Base-by-base conservation (phyloP, 2,797 vertebrate species). In the Coccyzus lansbergi region DNA sequence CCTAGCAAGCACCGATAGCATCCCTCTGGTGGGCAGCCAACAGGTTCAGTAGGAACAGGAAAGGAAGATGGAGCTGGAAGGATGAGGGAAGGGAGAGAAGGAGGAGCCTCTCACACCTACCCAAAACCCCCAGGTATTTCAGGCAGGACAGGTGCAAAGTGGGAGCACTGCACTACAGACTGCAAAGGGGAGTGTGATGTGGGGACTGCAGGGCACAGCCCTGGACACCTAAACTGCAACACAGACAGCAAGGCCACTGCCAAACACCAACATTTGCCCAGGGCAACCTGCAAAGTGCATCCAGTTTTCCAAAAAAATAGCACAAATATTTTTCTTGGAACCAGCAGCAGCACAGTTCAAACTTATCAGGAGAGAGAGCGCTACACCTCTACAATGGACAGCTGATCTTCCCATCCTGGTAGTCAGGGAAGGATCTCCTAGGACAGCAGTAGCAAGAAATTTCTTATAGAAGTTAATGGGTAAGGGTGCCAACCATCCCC, bases 381-480 rank as follows among this genome's bases (percentile, higher is more conserved):
- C 60, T 28, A 8, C 15, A 20, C 8, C 38, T 18, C 4, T 2
- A 11, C 3, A 20, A 12, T 13, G 3, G 55, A 16, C 28, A 4
- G 19, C 52, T 51, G 85, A 38, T 25, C 74, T 29, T 15, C 58
- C 53, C 44, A 3, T 6, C 33, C 62, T 1, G 5, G 1, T 19
- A 7, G 36, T 3, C 25, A 7, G 3, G 3, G 29, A 40, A 2
- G 12, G 29, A 18, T 4, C 18, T n/a, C 62, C 28, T 6, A 10
- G 53, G 74, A 4, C 62, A 68, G 58, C 10, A 0, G 0, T 0
- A 18, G 65, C n/a, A 14, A 6, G 9, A 58, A 26, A 1, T 5
- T 2, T 8, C 36, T 10, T 19, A 8, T 8, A 31, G 55, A 28
- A 15, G 42, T 1, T 31, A 24, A 12, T 0, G 2, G 74, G 69